phyloP scores from a whole-genome alignment of 1,140 invertebrate genomes.

The Dermatophagoides farinae region DNA sequence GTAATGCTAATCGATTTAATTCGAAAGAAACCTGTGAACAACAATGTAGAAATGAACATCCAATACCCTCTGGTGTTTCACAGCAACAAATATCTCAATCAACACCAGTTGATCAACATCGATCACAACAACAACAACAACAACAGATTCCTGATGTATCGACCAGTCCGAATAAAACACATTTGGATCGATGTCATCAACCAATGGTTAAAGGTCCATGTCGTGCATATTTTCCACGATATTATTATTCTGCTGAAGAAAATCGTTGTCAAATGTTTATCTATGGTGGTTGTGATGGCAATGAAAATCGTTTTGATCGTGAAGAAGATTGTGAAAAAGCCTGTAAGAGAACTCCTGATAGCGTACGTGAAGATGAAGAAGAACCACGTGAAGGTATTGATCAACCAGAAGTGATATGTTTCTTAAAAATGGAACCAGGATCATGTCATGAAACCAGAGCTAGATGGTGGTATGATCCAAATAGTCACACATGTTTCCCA shows the following conservation, averaged over 20 bases:
- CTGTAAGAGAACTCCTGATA: constrained; percentile 4
- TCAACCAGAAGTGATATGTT: constrained; percentile 29
- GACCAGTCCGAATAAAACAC: not conserved
- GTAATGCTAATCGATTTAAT: constrained; percentile 66
- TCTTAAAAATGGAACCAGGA: constrained; percentile 41
- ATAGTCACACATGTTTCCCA: constrained; percentile 49
- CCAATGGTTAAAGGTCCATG: constrained; percentile 45
- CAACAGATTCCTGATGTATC: not conserved
- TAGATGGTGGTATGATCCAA: constrained; percentile 47
- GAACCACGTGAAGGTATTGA: not conserved
- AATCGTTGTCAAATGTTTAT: constrained; percentile 42
- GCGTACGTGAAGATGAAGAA: not conserved
- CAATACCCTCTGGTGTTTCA: constrained; percentile 13
- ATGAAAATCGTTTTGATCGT: constrained; percentile 55
- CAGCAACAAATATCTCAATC: not conserved
- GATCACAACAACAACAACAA: not conserved
- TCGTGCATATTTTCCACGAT: constrained; percentile 36
- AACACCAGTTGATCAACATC: not conserved
- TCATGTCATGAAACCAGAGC: constrained; percentile 39
- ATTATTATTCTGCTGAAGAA: constrained; percentile 38
- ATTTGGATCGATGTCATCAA: constrained; percentile 36
- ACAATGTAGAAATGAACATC: constrained; percentile 33
- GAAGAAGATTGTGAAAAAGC: constrained; percentile 36
- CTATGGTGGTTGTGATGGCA: constrained; percentile 67
- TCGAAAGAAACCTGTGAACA: constrained; percentile 50